Evolutionary conservation across 2,797 vertebrate species (phyloP).

Genomic region (Podargus strigoides): DNA sequence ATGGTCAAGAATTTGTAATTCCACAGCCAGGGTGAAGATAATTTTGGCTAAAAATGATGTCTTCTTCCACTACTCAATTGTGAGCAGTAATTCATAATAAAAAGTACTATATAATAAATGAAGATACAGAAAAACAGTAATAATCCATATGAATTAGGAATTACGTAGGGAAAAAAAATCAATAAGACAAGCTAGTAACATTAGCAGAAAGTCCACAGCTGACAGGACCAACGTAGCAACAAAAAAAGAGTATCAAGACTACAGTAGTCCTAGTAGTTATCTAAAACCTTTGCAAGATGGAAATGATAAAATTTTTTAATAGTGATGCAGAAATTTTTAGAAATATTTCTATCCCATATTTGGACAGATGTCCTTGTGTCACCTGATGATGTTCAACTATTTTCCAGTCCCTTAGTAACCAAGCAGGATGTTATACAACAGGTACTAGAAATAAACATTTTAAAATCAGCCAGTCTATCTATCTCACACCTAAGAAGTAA

Average conservation of each 20-base stretch:
- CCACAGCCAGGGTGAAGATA: background rate
- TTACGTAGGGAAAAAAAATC: background rate
- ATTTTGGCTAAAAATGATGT: background rate
- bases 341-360: background rate
- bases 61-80: background rate
- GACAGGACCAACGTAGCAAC: background rate
- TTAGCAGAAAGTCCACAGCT: background rate
- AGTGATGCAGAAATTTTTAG: background rate
- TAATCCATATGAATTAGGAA: background rate
- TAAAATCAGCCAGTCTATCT: background rate
- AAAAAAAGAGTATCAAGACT: background rate
- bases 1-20: background rate
- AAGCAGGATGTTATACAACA: background rate
- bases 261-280: background rate
- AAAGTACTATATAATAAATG: background rate
- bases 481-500: background rate
- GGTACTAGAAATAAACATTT: conserved; percentile 2
- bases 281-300: background rate
- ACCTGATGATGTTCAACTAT: background rate
- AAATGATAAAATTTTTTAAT: background rate
- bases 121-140: background rate
- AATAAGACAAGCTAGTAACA: background rate
- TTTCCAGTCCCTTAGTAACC: conserved; percentile 1
- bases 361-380: background rate
- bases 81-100: background rate